Conservation (phyloP, 2,888 invertebrate genomes). For the Chalcosyrphus nemorum region DNA sequence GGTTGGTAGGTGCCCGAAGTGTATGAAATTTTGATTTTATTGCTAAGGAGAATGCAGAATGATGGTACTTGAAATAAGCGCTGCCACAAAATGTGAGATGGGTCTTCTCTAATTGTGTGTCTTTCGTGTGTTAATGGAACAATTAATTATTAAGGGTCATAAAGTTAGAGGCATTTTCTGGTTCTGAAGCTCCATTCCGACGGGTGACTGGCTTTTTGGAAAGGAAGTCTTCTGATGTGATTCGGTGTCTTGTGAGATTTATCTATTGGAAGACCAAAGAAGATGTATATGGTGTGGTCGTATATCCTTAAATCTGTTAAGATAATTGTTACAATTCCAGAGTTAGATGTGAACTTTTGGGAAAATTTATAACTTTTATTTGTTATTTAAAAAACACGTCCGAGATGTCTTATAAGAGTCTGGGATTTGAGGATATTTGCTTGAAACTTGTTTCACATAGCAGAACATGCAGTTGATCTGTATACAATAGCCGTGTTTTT, state of each 20-base stretch:
- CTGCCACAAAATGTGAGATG: conserved; percentile 32
- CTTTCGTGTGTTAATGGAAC: conserved; percentile 70
- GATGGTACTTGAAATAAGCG: conserved; percentile 64
- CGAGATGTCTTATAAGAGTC: no score
- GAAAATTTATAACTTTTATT: background rate
- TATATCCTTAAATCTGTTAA: conserved; percentile 23
- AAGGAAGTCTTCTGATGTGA: conserved; percentile 1
- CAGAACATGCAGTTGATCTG: no score
- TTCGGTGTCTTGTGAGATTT: conserved; percentile 24
- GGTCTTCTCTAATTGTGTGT: conserved; percentile 57
- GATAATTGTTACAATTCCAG: background rate
- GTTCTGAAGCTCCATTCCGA: background rate
- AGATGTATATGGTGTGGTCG: background rate
- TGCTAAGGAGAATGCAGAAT: conserved; percentile 52
- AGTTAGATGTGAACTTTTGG: background rate
- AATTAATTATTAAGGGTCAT: conserved; percentile 70
- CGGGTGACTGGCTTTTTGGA: background rate
- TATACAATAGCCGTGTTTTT: no score
- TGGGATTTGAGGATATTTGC: no score
- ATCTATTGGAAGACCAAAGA: background rate
- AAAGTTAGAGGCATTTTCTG: conserved; percentile 63
- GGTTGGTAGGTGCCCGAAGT: conserved; percentile 19
- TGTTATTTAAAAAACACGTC: no score
- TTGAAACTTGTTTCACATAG: no score
- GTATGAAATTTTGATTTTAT: conserved; percentile 70